Evolutionary conservation across 2,113 vertebrate species (phyloP).

Genomic region (Seriola dumerili): DNA sequence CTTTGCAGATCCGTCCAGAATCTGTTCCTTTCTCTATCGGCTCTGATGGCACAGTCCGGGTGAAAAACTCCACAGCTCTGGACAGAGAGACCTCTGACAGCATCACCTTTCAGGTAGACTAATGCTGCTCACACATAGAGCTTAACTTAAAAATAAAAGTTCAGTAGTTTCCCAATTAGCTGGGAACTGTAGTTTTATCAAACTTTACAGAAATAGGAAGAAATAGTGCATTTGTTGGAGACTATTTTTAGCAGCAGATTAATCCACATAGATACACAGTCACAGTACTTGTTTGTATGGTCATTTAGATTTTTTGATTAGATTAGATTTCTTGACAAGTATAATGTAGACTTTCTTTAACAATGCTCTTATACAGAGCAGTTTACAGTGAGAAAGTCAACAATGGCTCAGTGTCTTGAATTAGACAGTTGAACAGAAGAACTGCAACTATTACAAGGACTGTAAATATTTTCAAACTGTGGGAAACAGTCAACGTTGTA

Average conservation of each 20-base stretch:
- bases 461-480: too few relatives aligned
- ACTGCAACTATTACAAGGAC: neutral
- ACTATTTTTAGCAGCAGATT: too few relatives aligned
- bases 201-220: too few relatives aligned
- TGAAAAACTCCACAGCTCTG: conserved; percentile 74
- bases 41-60: conserved; percentile 77
- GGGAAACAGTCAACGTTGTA: neutral
- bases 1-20: conserved; percentile 67
- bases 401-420: neutral
- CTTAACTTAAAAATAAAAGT: too few relatives aligned
- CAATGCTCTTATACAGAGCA: neutral
- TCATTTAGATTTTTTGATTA: too few relatives aligned
- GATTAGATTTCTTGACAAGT: too few relatives aligned
- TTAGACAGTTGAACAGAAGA: too few relatives aligned
- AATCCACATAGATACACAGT: too few relatives aligned
- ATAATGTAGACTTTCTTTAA: neutral
- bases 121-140: too few relatives aligned
- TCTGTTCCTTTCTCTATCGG: conserved; percentile 81
- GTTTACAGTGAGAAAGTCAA: neutral
- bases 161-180: too few relatives aligned
- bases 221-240: neutral
- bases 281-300: too few relatives aligned
- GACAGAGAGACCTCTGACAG: conserved; percentile 79
- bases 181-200: too few relatives aligned
- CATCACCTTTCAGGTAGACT: conserved; percentile 79